phyloP scores from a whole-genome alignment of 2,888 invertebrate species.

The Nephrotoma guestfalica region DNA sequence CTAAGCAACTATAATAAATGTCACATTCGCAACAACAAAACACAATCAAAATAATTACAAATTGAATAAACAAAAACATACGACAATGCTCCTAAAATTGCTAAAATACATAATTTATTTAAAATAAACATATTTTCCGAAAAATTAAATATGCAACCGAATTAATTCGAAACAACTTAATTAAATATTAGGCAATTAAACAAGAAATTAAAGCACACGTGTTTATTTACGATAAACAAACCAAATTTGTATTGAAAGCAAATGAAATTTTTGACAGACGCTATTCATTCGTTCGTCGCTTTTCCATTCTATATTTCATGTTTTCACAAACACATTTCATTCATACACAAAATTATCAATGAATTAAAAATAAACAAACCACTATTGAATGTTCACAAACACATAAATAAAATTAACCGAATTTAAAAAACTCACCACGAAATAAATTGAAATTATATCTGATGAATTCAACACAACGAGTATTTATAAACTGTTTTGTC shows the following conservation, averaged over 20 bases:
- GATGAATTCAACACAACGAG: not conserved
- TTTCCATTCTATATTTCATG: not conserved
- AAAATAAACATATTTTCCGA: not conserved
- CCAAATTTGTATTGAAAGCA: not conserved
- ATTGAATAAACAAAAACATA: not conserved
- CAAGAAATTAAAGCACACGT: not conserved
- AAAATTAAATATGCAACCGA: not conserved
- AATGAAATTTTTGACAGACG: not conserved
- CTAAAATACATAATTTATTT: not conserved
- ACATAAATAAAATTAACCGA: not conserved
- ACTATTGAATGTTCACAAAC: not conserved
- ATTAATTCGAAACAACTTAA: not conserved
- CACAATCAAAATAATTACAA: not conserved
- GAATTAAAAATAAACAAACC: not conserved
- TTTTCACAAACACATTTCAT: not conserved
- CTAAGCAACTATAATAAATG: not conserved
- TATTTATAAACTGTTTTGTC: not conserved
- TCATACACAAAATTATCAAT: not conserved
- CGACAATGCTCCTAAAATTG: not conserved
- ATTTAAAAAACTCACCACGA: not conserved
- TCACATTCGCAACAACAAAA: not conserved
- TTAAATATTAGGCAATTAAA: not conserved
- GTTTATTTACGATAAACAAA: not conserved
- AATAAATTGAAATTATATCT: not conserved
- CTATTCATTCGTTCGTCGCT: not conserved